Conservation (phyloP, 2,888 invertebrate genomes). For the Eristalinus aeneus region DNA sequence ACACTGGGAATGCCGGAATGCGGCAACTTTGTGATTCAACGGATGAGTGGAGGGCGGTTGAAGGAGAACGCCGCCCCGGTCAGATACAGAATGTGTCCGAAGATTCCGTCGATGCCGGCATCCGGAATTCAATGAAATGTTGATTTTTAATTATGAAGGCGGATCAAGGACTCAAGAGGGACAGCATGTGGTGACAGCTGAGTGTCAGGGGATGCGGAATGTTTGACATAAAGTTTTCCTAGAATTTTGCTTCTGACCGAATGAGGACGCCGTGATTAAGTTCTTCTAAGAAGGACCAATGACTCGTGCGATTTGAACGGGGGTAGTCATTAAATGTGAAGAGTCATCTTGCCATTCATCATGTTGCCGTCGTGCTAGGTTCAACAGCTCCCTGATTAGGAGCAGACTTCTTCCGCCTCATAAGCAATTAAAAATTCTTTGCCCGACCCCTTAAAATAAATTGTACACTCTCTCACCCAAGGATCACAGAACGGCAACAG, state of each 20-base stretch:
- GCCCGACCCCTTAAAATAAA: neutral
- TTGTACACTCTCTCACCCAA: constrained; percentile 1
- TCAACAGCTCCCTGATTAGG: constrained; percentile 40
- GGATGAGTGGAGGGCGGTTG: constrained; percentile 33
- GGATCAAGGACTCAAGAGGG: neutral
- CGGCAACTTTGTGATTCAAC: neutral
- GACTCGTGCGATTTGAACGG: too few species aligned
- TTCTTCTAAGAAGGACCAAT: too few species aligned
- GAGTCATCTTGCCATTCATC: neutral
- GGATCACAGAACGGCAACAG: constrained; percentile 11
- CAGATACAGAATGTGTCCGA: neutral
- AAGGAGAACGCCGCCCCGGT: constrained; percentile 18
- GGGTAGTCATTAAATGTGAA: too few species aligned
- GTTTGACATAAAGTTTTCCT: neutral
- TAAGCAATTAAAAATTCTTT: constrained; percentile 34
- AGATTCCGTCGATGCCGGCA: neutral
- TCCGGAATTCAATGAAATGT: constrained; percentile 15
- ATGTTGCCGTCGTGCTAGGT: neutral
- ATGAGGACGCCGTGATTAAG: too few species aligned
- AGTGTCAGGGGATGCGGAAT: neutral
- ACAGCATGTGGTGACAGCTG: neutral
- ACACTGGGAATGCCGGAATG: neutral
- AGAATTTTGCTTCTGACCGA: too few species aligned
- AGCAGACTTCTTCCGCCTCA: constrained; percentile 37
- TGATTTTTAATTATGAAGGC: constrained; percentile 36